Percentiles rank a stretch among this genome's conserved stretches.
phyloP scores from a whole-genome alignment of 2,888 invertebrate genomes.

The Anthoptus insignis region DNA sequence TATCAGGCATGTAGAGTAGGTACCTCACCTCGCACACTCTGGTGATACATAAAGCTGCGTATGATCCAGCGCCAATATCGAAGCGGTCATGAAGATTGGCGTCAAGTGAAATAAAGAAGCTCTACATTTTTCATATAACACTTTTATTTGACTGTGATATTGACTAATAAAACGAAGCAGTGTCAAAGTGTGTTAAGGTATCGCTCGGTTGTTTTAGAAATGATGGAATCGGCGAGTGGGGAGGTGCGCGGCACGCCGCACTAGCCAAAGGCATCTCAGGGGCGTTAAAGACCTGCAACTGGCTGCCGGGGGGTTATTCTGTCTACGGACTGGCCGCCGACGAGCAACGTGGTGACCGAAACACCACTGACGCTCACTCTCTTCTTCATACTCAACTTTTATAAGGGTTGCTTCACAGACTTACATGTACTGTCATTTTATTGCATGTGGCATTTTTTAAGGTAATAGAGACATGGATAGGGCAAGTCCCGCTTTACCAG shows the following conservation, averaged over 20 bases:
- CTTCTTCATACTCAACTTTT: conserved; percentile 50
- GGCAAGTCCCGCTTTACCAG: conserved; percentile 54
- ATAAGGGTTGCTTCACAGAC: conserved; percentile 24
- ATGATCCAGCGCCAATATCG: neutral
- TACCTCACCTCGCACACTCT: neutral
- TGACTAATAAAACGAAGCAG: neutral
- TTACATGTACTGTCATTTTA: neutral
- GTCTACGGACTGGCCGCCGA: conserved; percentile 76
- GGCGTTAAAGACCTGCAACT: conserved; percentile 83
- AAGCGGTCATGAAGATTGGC: neutral
- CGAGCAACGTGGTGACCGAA: conserved; percentile 63
- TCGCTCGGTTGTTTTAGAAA: conserved; percentile 33
- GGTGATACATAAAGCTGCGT: neutral
- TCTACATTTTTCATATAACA: neutral
- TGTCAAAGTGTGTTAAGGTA: neutral
- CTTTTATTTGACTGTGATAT: neutral
- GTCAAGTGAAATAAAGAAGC: neutral
- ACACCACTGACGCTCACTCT: conserved; percentile 58
- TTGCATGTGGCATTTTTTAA: conserved; percentile 13
- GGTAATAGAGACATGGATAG: conserved; percentile 53
- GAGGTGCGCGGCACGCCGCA: conserved; percentile 68
- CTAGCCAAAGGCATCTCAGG: conserved; percentile 77
- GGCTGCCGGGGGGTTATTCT: conserved; percentile 85
- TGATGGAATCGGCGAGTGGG: conserved; percentile 54
- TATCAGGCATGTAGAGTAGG: neutral